Evolutionary conservation across 2,888 invertebrate species (phyloP).

Genomic region (Hyppa rectilinea): DNA sequence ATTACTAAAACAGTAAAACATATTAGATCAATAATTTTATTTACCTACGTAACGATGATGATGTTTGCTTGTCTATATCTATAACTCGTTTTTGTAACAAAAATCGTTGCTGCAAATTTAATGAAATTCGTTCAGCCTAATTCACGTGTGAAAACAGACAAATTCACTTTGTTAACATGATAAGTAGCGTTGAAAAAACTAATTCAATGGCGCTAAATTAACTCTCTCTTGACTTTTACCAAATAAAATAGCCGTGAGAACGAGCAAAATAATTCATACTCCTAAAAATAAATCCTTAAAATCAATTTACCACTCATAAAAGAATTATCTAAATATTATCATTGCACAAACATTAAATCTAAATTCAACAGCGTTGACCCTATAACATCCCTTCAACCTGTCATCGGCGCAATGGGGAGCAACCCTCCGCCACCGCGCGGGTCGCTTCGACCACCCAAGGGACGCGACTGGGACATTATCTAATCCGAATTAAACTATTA

Average conservation of each 20-base stretch:
- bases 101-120: background rate
- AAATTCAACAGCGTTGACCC: conserved; percentile 61
- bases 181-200: background rate
- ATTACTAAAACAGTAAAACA: background rate
- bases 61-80: background rate
- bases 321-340: conserved; percentile 74
- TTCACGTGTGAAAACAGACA: background rate
- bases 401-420: conserved; percentile 74
- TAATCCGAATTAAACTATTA: conserved; percentile 88
- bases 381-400: conserved; percentile 78
- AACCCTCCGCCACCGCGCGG: conserved; percentile 70
- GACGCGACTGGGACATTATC: conserved; percentile 77
- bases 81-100: background rate
- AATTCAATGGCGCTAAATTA: background rate
- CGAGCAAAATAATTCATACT: conserved; percentile 18
- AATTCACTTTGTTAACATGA: background rate
- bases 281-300: conserved; percentile 23
- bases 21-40: background rate
- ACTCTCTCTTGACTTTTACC: background rate
- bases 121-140: background rate
- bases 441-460: conserved; percentile 84
- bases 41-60: background rate
- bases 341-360: conserved; percentile 71
- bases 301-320: conserved; percentile 52
- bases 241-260: conserved; percentile 41